A percentile compares a stretch with the other conserved stretches of the same genome.
phyloP scores from a whole-genome alignment of 2,113 vertebrate species.

The Columbina picui region DNA sequence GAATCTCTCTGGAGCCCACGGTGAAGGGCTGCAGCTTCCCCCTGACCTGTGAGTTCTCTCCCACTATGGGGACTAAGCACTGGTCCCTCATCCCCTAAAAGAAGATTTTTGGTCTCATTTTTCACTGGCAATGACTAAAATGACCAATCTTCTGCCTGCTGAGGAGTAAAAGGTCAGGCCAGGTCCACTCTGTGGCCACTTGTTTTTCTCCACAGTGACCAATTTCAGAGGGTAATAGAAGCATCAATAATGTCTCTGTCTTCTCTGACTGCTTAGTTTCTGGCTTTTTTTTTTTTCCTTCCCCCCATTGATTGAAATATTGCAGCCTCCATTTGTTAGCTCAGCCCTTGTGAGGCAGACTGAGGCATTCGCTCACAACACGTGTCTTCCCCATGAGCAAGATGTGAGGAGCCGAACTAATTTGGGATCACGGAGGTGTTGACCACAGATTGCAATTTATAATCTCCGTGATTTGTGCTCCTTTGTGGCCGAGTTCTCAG shows the following conservation, averaged over 20 bases:
- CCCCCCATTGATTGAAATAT: slow-evolving; percentile 43
- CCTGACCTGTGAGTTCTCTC: background rate
- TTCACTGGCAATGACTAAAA: slow-evolving; percentile 39
- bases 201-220: slow-evolving; percentile 69
- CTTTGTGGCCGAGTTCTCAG: background rate
- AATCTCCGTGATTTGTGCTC: background rate
- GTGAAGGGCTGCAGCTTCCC: background rate
- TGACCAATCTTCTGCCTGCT: slow-evolving; percentile 52
- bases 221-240: slow-evolving; percentile 64
- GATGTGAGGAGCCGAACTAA: background rate
- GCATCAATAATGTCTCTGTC: slow-evolving; percentile 66
- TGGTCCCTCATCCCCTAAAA: slow-evolving; percentile 29
- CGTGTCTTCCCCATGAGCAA: background rate
- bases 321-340: slow-evolving; percentile 14
- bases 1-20: background rate
- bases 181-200: slow-evolving; percentile 47
- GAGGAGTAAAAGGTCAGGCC: slow-evolving; percentile 40
- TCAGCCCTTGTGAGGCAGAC: background rate
- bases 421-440: background rate
- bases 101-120: slow-evolving; percentile 40
- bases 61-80: background rate
- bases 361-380: background rate
- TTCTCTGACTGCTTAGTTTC: background rate
- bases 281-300: background rate
- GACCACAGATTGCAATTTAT: background rate